Evolutionary conservation across 2,797 vertebrate genomes (phyloP).

Genomic region (Atherinosoma microstoma): DNA sequence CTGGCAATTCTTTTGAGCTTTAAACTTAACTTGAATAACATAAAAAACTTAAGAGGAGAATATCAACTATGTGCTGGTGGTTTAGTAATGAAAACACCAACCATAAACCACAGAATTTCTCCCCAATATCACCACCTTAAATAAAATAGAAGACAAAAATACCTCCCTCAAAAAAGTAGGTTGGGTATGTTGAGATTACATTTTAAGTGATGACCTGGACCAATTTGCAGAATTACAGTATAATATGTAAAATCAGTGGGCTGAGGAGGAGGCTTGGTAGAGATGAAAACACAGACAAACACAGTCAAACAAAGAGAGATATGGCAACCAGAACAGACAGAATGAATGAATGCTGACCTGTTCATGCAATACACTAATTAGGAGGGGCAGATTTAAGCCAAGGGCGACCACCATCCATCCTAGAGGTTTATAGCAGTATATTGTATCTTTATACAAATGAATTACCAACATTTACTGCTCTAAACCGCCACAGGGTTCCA

Average conservation of each 20-base stretch:
- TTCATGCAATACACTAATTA: neutral
- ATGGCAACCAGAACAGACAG: neutral
- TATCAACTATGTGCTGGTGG: neutral
- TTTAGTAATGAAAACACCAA: neutral
- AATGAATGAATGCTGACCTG: neutral
- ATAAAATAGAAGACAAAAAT: no score
- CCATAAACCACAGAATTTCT: no score
- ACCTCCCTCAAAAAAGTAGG: no score
- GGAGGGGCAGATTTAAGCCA: neutral
- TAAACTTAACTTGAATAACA: no score
- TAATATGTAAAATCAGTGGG: neutral
- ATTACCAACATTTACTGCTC: neutral
- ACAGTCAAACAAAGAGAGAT: neutral
- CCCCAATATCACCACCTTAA: no score
- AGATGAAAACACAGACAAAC: neutral
- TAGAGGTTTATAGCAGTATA: no score
- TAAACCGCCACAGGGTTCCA: slow-evolving; percentile 6
- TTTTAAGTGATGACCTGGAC: neutral
- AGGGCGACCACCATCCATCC: neutral
- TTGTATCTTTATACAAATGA: no score
- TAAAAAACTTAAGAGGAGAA: no score
- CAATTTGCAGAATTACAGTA: neutral
- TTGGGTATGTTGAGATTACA: no score
- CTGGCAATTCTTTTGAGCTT: no score
- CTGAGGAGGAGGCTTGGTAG: neutral